Evolutionary conservation across 1,140 invertebrate species (phyloP).

Genomic region (Bombus huntii): DNA sequence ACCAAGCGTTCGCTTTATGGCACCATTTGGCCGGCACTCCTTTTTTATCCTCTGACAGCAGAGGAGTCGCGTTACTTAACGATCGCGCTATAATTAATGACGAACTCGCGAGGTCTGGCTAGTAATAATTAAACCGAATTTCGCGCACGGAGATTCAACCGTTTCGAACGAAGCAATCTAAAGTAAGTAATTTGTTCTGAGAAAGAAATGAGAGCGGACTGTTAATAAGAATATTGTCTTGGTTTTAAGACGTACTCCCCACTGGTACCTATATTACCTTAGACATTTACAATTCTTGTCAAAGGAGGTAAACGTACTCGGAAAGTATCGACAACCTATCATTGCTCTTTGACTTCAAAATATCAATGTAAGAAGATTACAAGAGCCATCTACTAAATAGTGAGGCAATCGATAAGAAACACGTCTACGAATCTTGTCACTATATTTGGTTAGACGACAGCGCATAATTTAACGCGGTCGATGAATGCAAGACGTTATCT

Average conservation of each 20-base stretch:
- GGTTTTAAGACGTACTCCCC: not conserved
- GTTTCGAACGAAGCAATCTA: not conserved
- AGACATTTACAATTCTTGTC: not conserved
- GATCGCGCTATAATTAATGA: conserved; percentile 32
- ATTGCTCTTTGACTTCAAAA: not conserved
- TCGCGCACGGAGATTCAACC: no score
- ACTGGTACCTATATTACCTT: not conserved
- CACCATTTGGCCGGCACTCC: not conserved
- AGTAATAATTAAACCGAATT: not conserved
- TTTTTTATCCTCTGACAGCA: not conserved
- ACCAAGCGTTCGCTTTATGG: conserved; percentile 7
- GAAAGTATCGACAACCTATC: not conserved
- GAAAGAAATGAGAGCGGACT: not conserved
- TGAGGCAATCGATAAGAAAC: not conserved
- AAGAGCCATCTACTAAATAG: not conserved
- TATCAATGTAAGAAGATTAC: not conserved
- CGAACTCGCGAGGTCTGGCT: not conserved
- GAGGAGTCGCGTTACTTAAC: conserved; percentile 16
- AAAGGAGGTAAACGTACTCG: not conserved
- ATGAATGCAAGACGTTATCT: not conserved
- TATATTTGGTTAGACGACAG: not conserved
- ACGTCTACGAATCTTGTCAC: not conserved
- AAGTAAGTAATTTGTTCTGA: not conserved
- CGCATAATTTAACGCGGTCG: not conserved
- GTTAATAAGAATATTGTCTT: not conserved